phyloP scores from a whole-genome alignment of 2,113 vertebrate genomes.

The Macaca nemestrina region DNA sequence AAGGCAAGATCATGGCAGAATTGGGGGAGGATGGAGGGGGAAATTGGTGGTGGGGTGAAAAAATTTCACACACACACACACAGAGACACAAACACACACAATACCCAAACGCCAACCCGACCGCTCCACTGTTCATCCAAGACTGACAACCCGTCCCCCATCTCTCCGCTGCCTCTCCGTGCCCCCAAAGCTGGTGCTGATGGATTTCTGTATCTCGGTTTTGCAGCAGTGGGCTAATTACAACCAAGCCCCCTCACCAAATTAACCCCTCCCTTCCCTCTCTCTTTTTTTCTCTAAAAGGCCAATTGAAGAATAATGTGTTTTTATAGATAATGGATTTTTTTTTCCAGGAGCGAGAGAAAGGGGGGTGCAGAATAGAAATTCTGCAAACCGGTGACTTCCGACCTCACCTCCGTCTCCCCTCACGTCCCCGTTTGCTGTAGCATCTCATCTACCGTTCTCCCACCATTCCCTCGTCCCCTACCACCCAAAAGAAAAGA shows the following conservation, averaged over 20 bases:
- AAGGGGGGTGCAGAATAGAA: constrained; percentile 80
- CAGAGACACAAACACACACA: constrained; percentile 63
- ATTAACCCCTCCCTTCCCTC: constrained; percentile 86
- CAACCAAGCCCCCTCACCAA: constrained; percentile 84
- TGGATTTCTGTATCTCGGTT: constrained; percentile 89
- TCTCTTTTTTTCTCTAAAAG: constrained; percentile 83
- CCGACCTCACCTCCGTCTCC: constrained; percentile 81
- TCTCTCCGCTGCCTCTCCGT: constrained; percentile 80
- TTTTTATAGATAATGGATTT: constrained; percentile 89
- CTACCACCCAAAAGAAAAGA: constrained; percentile 77
- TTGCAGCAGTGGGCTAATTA: constrained; percentile 90
- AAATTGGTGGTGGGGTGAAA: constrained; percentile 73
- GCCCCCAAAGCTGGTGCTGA: constrained; percentile 84
- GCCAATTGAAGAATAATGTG: constrained; percentile 86
- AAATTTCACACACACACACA: constrained; percentile 60
- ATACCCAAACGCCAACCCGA: constrained; percentile 67
- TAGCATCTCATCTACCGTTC: constrained; percentile 75
- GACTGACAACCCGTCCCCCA: constrained; percentile 84
- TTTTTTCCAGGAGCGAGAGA: constrained; percentile 76
- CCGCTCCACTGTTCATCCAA: constrained; percentile 69
- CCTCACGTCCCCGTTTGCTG: constrained; percentile 72
- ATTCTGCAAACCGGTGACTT: constrained; percentile 85
- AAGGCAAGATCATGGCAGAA: constrained; percentile 56
- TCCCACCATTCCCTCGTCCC: constrained; percentile 77
- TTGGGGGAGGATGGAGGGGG: constrained; percentile 39